Base-by-base conservation (phyloP, 2,888 invertebrate species). In the Dendrolimus houi region DNA sequence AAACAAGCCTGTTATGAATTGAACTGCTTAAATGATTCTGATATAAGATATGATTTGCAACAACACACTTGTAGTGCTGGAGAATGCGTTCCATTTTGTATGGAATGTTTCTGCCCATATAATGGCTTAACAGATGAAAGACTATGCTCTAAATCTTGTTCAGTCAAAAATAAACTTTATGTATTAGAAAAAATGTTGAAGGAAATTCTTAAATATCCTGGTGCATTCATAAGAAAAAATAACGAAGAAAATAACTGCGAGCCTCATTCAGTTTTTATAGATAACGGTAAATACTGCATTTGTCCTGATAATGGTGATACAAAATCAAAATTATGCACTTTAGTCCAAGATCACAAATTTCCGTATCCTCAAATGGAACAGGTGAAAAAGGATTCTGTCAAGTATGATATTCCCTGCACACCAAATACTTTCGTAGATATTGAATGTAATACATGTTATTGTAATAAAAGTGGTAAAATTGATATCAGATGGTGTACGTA, bases 361-460 rank as follows among this genome's bases (percentile, higher is more conserved):
- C 9, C 7, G 12, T 52, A 10, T 9, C 42, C 14, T 47, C 40
- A 47, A 29, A 12, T 13, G n/a, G 9, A 55, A 3, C 60, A 55
- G 14, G 12, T 17, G 29, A 9, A 58, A 59, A 55, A 42, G 52
- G n/a, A 58, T 40, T 52, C 29, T 54, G n/a, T 9, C n/a, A 55
- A 81, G 58, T 73, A 67, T 6, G 77, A 75, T 8, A 63, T 59
- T 2, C 64, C 73, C 10, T 89, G 89, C 62, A 79, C 81, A 59
- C 85, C 89, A 0, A 82, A 77, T 54, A 83, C 84, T 1, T 83
- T 85, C 59, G 71, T 89, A 1, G 79, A 86, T 57, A 78, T 85
- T 56, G 83, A 82, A 59, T 91, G 91, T 59, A 91, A 91, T 58
- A 81, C 81, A 1, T 91, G 91, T 62, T 87, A 82, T 60, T 91